These are phyloP conservation scores for Exaiptasia diaphana DNA, from an alignment of 64 coral and sea anemone genomes.

Conservation along the genomic window DNA sequence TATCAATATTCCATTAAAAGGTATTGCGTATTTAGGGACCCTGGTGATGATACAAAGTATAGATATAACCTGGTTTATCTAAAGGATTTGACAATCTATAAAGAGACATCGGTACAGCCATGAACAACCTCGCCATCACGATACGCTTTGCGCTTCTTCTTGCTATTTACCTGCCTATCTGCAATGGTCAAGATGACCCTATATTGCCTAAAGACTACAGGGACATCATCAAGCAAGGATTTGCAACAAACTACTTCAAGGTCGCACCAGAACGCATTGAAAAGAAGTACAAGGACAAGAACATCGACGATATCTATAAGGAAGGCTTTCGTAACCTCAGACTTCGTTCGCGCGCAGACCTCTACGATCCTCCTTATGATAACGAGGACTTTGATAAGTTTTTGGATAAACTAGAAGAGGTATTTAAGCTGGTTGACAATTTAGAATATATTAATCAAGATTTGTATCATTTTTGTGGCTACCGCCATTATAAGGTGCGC, in stretches of 20 bases:
- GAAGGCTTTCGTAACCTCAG: slow-evolving; percentile 48
- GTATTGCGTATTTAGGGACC: not conserved
- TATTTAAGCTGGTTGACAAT: no score
- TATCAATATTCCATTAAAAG: no score
- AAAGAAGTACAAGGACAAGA: slow-evolving; percentile 28
- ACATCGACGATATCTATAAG: slow-evolving; percentile 20
- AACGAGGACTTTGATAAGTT: slow-evolving; percentile 3
- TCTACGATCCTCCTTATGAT: not conserved
- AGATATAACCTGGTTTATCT: not conserved
- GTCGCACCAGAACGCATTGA: not conserved
- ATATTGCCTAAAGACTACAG: slow-evolving; percentile 21
- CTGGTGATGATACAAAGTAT: not conserved
- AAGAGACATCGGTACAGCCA: not conserved
- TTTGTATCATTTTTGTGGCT: no score
- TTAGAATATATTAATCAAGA: no score
- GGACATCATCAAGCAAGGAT: slow-evolving; percentile 29
- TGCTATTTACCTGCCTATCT: not conserved
- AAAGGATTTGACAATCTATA: not conserved
- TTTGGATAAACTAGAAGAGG: not conserved
- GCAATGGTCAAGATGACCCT: not conserved
- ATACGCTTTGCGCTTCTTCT: not conserved
- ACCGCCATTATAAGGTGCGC: no score
- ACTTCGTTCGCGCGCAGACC: slow-evolving; percentile 12
- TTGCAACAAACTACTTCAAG: slow-evolving; percentile 77
- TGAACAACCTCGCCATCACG: not conserved